These are phyloP conservation scores for Chloroceryle inda DNA, from an alignment of 2,797 vertebrate species.

Conservation along the genomic window DNA sequence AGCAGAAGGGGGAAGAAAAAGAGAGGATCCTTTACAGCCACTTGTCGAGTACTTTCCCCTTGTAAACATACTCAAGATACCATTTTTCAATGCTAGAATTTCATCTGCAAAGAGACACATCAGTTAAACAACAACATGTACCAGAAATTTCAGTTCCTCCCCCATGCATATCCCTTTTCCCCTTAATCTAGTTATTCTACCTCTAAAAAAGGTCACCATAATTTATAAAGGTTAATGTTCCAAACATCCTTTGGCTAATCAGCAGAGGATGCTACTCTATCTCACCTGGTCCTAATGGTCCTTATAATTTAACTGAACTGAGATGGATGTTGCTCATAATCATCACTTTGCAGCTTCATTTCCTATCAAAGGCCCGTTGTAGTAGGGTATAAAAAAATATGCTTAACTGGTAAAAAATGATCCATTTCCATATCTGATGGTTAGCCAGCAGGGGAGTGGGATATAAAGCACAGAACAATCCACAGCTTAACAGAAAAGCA, in stretches of 20 bases:
- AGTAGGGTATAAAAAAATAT: neutral
- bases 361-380: neutral
- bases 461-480: slow-evolving; percentile 2
- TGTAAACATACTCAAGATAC: neutral
- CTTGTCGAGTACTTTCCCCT: neutral
- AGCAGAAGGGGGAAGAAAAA: slow-evolving; percentile 67
- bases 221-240: slow-evolving; percentile 47
- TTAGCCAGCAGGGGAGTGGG: neutral
- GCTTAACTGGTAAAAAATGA: slow-evolving; percentile 27
- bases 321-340: slow-evolving; percentile 58
- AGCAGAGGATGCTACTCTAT: slow-evolving; percentile 25
- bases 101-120: neutral
- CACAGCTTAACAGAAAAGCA: neutral
- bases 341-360: slow-evolving; percentile 43
- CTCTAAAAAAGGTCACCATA: neutral
- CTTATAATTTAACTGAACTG: slow-evolving; percentile 22
- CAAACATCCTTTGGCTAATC: slow-evolving; percentile 7
- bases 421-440: slow-evolving; percentile 28
- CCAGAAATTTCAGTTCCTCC: neutral
- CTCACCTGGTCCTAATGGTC: slow-evolving; percentile 34
- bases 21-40: slow-evolving; percentile 38
- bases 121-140: neutral
- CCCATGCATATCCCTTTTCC: neutral
- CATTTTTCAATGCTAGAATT: slow-evolving; percentile 8
- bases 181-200: neutral